A percentile compares a stretch with the other conserved stretches of the same genome.
Evolutionary conservation across 2,888 invertebrate species (phyloP).

Genomic region (Tryphoninae sp.): DNA sequence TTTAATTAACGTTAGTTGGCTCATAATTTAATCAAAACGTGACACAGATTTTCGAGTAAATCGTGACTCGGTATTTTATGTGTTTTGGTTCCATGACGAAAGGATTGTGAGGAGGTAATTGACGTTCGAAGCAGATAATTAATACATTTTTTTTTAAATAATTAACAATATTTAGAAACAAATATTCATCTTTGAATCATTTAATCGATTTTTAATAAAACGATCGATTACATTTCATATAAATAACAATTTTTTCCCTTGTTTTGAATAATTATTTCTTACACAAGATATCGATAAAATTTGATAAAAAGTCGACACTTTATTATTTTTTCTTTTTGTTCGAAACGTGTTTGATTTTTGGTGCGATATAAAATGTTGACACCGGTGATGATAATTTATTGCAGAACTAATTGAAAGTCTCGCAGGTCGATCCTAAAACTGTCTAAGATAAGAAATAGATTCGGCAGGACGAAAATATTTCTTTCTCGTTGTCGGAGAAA

Average conservation of each 20-base stretch:
- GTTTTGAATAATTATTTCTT: no score
- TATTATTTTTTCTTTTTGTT: not conserved
- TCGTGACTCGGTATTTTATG: not conserved
- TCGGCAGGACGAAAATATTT: conserved; percentile 7
- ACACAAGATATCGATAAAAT: not conserved
- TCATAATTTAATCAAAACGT: conserved; percentile 66
- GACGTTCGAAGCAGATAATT: not conserved
- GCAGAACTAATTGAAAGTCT: not conserved
- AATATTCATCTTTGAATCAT: no score
- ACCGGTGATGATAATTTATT: conserved; percentile 9
- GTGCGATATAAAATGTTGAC: conserved; percentile 18
- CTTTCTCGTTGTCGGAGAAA: conserved; percentile 15
- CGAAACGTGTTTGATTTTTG: not conserved
- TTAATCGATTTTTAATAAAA: no score
- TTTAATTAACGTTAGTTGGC: conserved; percentile 72
- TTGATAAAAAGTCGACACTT: not conserved
- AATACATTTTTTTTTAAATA: not conserved
- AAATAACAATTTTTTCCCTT: no score
- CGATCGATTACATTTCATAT: no score
- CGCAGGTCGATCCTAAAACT: not conserved
- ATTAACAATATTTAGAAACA: not conserved
- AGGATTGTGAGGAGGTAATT: not conserved
- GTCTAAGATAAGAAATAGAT: conserved; percentile 12
- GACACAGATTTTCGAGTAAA: not conserved
- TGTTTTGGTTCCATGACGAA: not conserved